These are phyloP conservation scores for Chiloscyllium punctatum DNA, from an alignment of 2,797 vertebrate species.

Conservation along the genomic window DNA sequence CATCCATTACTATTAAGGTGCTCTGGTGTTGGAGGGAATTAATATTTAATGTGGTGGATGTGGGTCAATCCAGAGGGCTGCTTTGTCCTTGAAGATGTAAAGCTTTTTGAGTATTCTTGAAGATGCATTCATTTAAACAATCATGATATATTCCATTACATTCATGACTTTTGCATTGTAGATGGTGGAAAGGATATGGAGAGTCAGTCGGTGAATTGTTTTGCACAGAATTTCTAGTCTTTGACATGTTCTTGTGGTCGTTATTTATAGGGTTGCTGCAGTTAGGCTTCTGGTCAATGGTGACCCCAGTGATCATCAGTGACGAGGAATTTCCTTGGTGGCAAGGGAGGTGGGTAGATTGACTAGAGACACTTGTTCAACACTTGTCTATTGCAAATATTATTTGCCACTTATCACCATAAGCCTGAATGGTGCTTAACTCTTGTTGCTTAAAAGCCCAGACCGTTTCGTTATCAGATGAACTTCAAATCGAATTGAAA, in stretches of 20 bases:
- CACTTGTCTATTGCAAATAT: not conserved
- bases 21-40: too few relatives aligned
- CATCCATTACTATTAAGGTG: too few relatives aligned
- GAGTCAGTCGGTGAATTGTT: not conserved
- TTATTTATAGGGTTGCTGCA: not conserved
- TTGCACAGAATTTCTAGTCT: not conserved
- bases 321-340: not conserved
- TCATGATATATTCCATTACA: not conserved
- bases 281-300: not conserved
- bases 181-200: not conserved
- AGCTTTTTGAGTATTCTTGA: not conserved
- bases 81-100: not conserved
- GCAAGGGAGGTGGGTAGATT: not conserved
- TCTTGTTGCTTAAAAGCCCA: not conserved
- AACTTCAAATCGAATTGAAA: not conserved
- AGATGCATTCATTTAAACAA: not conserved
- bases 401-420: not conserved
- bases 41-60: not conserved
- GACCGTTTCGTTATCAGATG: not conserved
- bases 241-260: not conserved
- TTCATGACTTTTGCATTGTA: not conserved
- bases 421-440: not conserved
- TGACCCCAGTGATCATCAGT: not conserved
- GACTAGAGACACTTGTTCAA: not conserved
- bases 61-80: not conserved